A percentile compares a stretch with the other conserved stretches of the same genome.
These are phyloP conservation scores for Cirrhinus molitorella DNA, from an alignment of 2,797 vertebrate genomes.

Conservation along the genomic window DNA sequence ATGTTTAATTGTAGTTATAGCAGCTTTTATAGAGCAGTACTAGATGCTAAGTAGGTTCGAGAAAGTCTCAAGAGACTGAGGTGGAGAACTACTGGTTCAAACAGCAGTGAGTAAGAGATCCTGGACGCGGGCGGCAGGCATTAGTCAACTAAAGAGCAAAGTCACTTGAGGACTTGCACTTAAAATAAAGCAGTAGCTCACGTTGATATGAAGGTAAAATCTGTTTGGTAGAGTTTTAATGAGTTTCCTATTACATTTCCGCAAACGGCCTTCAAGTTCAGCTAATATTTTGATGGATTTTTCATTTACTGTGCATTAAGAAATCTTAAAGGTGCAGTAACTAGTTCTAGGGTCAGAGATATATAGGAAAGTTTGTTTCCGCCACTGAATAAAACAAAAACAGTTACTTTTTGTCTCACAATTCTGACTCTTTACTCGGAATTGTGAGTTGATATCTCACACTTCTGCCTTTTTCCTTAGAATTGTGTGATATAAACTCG, in stretches of 20 bases:
- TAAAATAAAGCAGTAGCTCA: slow-evolving; percentile 6
- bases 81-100: background rate
- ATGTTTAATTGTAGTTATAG: background rate
- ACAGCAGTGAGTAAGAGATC: background rate
- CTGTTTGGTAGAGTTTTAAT: background rate
- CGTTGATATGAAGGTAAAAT: background rate
- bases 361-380: background rate
- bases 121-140: background rate
- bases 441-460: too few relatives aligned
- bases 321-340: background rate
- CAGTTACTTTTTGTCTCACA: background rate
- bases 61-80: background rate
- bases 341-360: background rate
- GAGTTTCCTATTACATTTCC: background rate
- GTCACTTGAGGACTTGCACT: background rate
- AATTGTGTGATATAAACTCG: too few relatives aligned
- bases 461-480: too few relatives aligned
- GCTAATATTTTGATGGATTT: background rate
- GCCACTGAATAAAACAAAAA: background rate
- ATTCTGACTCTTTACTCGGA: background rate
- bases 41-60: background rate
- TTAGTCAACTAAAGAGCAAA: slow-evolving; percentile 12
- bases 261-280: background rate
- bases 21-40: background rate
- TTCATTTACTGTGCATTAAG: background rate